phyloP scores from a whole-genome alignment of 2,888 invertebrate genomes.

The Acleris cristana region DNA sequence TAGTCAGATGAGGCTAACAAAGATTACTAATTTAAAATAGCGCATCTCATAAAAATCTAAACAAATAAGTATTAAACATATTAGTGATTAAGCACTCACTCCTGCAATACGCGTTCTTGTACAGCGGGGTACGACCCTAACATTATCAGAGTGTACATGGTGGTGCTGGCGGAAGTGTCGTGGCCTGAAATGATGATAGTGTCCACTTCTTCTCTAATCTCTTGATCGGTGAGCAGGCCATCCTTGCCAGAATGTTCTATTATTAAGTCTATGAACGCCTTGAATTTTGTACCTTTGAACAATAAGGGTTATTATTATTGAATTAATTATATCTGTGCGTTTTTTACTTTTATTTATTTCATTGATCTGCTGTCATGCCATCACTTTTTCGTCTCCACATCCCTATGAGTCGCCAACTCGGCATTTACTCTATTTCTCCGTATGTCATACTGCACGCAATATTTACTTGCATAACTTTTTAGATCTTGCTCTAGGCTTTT shows the following conservation, averaged over 20 bases:
- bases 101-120: conserved; percentile 18
- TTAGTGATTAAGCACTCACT: conserved; percentile 18
- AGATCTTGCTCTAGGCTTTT: too few species aligned
- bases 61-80: too few species aligned
- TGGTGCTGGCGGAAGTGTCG: conserved; percentile 13
- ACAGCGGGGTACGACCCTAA: conserved; percentile 21
- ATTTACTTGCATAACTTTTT: too few species aligned
- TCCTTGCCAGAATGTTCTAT: conserved; percentile 12
- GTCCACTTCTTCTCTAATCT: conserved; percentile 19
- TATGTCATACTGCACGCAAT: too few species aligned
- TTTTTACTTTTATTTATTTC: neutral
- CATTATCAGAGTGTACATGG: neutral
- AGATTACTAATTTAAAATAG: too few species aligned
- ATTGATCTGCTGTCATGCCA: too few species aligned
- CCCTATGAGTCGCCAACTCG: neutral
- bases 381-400: neutral
- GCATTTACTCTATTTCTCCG: too few species aligned
- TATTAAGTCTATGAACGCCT: conserved; percentile 22
- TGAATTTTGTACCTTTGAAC: conserved; percentile 11
- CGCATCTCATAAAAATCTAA: too few species aligned
- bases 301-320: neutral
- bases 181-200: conserved; percentile 20
- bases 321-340: too few species aligned
- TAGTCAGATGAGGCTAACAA: too few species aligned
- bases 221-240: conserved; percentile 15